Conservation (phyloP, 1,140 invertebrate species). For the Procambarus virginalis region DNA sequence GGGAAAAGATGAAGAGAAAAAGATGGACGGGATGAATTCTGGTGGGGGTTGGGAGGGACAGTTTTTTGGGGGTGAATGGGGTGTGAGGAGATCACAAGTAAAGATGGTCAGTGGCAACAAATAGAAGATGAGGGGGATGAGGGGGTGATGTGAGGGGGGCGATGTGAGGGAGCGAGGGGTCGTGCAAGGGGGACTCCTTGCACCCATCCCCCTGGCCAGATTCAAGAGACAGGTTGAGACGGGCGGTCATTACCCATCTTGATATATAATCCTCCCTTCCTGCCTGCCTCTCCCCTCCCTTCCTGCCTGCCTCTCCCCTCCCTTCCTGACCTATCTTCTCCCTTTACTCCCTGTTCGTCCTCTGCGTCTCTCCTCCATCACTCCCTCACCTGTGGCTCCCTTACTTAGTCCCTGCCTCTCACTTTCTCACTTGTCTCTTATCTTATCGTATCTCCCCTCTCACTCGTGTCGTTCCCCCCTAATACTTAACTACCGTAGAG, state of each 20-base stretch:
- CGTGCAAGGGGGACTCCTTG: not conserved
- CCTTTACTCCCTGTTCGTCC: not conserved
- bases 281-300: not conserved
- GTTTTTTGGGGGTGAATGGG: not conserved
- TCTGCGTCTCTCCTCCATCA: not conserved
- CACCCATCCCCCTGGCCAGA: not conserved
- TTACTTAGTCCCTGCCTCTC: not conserved
- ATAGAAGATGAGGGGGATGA: not conserved
- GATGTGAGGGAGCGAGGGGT: not conserved
- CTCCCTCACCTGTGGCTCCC: not conserved
- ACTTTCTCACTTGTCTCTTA: not conserved
- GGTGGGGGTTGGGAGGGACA: not conserved
- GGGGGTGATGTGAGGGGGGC: not conserved
- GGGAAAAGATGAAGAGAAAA: too few species aligned
- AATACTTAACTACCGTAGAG: too few species aligned
- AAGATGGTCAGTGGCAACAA: not conserved
- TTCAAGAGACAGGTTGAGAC: conserved; percentile 6
- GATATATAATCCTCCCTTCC: conserved; percentile 14
- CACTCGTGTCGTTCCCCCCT: not conserved
- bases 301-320: not conserved
- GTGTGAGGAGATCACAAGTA: not conserved
- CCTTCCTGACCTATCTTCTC: too few species aligned
- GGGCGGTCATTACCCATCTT: conserved; percentile 17
- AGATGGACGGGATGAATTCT: too few species aligned
- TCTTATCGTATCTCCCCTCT: not conserved